phyloP scores from a whole-genome alignment of 53 echinoderm and acorn worm genomes.

The Henricia sp. region DNA sequence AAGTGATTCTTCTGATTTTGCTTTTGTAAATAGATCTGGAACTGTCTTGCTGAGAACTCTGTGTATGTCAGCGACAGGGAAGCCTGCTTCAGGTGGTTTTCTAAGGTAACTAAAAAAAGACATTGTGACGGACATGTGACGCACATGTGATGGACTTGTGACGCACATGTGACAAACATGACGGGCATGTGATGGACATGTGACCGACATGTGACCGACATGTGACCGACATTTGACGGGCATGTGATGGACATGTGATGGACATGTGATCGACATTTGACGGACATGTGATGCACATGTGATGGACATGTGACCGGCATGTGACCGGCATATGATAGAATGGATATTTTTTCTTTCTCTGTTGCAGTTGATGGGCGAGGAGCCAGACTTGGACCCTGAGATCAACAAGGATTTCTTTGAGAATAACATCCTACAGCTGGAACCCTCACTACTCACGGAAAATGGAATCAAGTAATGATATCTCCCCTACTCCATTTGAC shows the following conservation, averaged over 20 bases:
- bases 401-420: slow-evolving; percentile 99
- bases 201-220: too few relatives aligned
- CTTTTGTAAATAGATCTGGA: slow-evolving; percentile 79
- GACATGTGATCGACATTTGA: too few relatives aligned
- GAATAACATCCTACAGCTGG: slow-evolving; percentile 89
- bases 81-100: slow-evolving; percentile 99
- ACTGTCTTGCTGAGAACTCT: slow-evolving; percentile 91
- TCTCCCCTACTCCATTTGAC: too few relatives aligned
- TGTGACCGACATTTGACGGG: too few relatives aligned
- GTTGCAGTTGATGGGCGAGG: slow-evolving; percentile 92
- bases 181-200: too few relatives aligned
- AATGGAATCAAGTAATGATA: slow-evolving; percentile 99
- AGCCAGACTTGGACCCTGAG: slow-evolving; percentile 97
- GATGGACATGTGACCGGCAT: too few relatives aligned
- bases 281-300: too few relatives aligned
- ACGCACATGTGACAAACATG: too few relatives aligned
- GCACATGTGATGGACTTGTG: too few relatives aligned
- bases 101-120: slow-evolving; percentile 97
- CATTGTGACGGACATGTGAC: too few relatives aligned
- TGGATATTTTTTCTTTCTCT: not conserved
- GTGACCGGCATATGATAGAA: too few relatives aligned
- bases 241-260: too few relatives aligned
- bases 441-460: slow-evolving; percentile 92
- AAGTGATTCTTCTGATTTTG: not conserved
- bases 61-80: slow-evolving; percentile 98